Percentiles rank a stretch among this genome's conserved stretches.
phyloP scores from a whole-genome alignment of 2,797 vertebrate species.

The Dipus sagitta region DNA sequence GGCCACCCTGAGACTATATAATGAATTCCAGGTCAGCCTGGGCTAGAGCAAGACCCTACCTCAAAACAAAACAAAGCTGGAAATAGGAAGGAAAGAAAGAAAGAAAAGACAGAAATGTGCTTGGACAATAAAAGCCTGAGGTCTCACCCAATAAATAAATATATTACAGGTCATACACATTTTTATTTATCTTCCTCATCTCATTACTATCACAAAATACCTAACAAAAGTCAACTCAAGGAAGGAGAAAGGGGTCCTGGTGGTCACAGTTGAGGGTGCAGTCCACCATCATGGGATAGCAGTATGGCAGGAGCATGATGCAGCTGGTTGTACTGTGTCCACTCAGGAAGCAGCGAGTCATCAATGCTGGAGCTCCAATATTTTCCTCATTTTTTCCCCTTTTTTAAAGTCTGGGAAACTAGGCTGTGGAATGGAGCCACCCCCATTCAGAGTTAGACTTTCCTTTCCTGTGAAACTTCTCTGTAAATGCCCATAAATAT shows the following conservation, averaged over 20 bases:
- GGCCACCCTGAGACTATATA: too few relatives aligned
- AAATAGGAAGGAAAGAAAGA: not conserved
- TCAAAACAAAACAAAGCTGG: too few relatives aligned
- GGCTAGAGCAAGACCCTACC: too few relatives aligned
- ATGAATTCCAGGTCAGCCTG: too few relatives aligned
- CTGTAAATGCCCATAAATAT: not conserved
- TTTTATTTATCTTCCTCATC: not conserved
- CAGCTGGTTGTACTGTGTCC: not conserved
- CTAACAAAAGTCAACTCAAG: not conserved
- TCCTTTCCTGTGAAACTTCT: not conserved
- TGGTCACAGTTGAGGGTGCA: not conserved
- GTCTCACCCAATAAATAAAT: not conserved
- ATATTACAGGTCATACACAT: not conserved
- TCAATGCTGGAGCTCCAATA: not conserved
- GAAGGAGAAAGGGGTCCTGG: not conserved
- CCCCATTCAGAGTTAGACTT: not conserved
- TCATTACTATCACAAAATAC: not conserved
- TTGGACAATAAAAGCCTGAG: not conserved
- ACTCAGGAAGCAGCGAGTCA: too few relatives aligned
- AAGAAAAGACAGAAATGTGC: not conserved
- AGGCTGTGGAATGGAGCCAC: not conserved
- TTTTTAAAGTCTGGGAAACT: not conserved
- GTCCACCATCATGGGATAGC: too few relatives aligned
- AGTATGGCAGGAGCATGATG: not conserved
- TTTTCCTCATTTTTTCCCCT: not conserved